Conservation (phyloP, 2,797 vertebrate genomes). For the Coluber constrictor region DNA sequence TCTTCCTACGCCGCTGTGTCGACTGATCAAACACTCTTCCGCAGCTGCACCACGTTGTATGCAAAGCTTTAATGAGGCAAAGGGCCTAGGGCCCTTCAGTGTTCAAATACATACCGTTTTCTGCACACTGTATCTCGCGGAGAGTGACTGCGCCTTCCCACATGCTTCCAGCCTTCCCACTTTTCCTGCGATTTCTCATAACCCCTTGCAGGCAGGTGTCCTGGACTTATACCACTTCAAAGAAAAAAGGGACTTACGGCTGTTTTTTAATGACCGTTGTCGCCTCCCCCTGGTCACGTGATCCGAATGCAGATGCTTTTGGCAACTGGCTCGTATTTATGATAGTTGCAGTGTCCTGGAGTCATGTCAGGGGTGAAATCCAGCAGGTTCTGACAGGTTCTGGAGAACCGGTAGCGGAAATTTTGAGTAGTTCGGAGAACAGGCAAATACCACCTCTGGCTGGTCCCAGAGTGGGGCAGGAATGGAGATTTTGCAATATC, state of each 20-base stretch:
- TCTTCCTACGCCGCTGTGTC: constrained; percentile 37
- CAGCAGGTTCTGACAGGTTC: no score
- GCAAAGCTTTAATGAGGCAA: constrained; percentile 48
- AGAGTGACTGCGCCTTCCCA: not conserved
- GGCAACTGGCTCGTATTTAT: not conserved
- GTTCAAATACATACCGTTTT: not conserved
- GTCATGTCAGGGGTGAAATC: no score
- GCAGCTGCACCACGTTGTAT: constrained; percentile 29
- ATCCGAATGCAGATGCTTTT: no score
- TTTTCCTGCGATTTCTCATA: not conserved
- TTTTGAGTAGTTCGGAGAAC: no score
- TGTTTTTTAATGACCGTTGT: not conserved
- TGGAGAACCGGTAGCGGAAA: no score
- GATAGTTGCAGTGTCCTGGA: not conserved
- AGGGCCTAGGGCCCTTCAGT: not conserved
- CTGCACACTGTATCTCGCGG: not conserved
- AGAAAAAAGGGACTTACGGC: not conserved
- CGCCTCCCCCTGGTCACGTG: no score
- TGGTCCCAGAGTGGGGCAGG: no score
- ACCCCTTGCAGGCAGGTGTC: not conserved
- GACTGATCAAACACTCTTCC: not conserved
- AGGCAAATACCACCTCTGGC: no score
- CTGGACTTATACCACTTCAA: not conserved
- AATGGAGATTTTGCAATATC: no score
- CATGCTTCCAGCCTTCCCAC: not conserved